phyloP scores from a whole-genome alignment of 2,113 vertebrate genomes.

The Pituophis catenifer region DNA sequence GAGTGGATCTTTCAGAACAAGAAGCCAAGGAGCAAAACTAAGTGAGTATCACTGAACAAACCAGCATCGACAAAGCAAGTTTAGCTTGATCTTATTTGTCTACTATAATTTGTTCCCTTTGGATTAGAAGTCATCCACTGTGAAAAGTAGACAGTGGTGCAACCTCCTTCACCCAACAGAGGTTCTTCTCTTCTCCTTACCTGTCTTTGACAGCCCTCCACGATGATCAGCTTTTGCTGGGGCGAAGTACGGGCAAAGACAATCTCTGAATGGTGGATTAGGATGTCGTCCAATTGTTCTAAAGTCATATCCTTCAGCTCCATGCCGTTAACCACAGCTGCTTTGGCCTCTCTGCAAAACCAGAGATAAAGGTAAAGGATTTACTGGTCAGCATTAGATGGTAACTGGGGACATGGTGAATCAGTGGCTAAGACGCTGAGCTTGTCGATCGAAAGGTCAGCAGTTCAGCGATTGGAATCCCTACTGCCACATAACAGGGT shows the following conservation, averaged over 20 bases:
- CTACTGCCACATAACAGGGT: too few species aligned
- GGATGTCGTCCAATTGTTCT: constrained; percentile 70
- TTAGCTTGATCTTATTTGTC: neutral
- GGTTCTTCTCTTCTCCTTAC: constrained; percentile 43
- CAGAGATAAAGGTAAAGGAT: neutral
- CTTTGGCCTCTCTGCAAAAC: constrained; percentile 69
- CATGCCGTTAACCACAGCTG: constrained; percentile 74
- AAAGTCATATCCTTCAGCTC: constrained; percentile 76
- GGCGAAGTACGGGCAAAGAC: constrained; percentile 79
- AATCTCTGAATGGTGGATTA: constrained; percentile 70
- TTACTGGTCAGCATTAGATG: neutral
- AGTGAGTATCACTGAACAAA: neutral
- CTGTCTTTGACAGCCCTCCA: constrained; percentile 79
- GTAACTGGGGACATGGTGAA: neutral
- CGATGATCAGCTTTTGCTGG: constrained; percentile 78
- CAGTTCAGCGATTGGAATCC: too few species aligned
- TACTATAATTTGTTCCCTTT: neutral
- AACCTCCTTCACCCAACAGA: fast-evolving
- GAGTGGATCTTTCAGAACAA: neutral
- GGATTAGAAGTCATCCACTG: too few species aligned
- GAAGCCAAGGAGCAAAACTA: neutral
- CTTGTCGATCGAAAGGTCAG: too few species aligned
- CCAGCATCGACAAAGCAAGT: neutral
- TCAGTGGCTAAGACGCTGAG: too few species aligned
- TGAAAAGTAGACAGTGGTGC: neutral